A percentile compares a stretch with the other conserved stretches of the same genome.
These are phyloP conservation scores for Embiotoca jacksoni DNA, from an alignment of 2,113 vertebrate species.

Conservation along the genomic window DNA sequence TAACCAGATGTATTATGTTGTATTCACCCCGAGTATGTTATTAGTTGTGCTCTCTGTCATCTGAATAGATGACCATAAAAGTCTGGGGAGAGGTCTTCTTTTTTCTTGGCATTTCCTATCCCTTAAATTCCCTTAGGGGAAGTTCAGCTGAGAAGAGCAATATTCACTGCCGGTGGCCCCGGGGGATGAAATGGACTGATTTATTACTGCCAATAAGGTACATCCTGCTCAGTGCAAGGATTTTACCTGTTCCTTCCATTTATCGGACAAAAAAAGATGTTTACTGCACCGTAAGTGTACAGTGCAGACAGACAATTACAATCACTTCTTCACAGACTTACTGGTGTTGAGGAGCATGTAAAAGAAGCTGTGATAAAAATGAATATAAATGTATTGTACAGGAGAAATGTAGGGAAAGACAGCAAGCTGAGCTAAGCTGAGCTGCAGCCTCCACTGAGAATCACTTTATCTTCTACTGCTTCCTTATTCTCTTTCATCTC, in stretches of 20 bases:
- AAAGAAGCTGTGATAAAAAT: conserved; percentile 6
- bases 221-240: background rate
- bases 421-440: conserved; percentile 6
- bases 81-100: conserved; percentile 2
- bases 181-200: conserved; percentile 10
- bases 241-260: conserved; percentile 21
- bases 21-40: background rate
- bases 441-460: conserved; percentile 51
- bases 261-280: no score
- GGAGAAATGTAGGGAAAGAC: conserved; percentile 22
- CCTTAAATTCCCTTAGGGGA: conserved; percentile 48
- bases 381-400: conserved; percentile 28
- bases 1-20: no score
- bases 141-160: conserved; percentile 12
- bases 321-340: background rate
- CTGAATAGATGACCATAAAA: conserved; percentile 35
- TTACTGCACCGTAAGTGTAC: no score
- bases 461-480: conserved; percentile 53
- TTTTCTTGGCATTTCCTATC: conserved; percentile 59
- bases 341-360: background rate
- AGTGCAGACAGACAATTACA: no score
- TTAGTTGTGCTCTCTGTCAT: conserved; percentile 28
- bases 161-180: conserved; percentile 1
- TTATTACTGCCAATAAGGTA: background rate
- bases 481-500: conserved; percentile 73